Evolutionary conservation across 2,888 invertebrate species (phyloP).

Genomic region (Megaustenia siamemsis): DNA sequence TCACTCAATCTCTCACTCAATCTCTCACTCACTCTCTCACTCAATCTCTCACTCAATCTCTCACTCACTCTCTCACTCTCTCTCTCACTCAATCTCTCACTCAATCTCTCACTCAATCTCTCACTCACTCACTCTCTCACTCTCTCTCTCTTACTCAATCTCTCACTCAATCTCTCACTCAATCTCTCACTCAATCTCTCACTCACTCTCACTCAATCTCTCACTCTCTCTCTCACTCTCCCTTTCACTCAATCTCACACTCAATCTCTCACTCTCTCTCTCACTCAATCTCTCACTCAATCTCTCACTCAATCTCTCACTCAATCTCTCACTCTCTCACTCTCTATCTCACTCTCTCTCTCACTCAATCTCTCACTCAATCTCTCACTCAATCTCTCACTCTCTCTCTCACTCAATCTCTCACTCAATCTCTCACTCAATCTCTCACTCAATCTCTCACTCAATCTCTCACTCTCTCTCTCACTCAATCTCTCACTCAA

Average conservation of each 20-base stretch:
- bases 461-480: slow-evolving; percentile 22
- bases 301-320: background rate
- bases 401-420: slow-evolving; percentile 20
- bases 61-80: background rate
- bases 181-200: no score
- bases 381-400: background rate
- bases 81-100: background rate
- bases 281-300: background rate
- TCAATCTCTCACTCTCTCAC: background rate
- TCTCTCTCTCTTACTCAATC: background rate
- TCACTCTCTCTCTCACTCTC: background rate
- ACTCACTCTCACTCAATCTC: background rate
- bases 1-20: background rate
- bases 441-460: background rate
- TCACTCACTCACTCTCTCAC: background rate
- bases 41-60: slow-evolving; percentile 14
- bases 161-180: no score
- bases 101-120: slow-evolving; percentile 15
- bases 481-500: background rate
- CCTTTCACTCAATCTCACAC: background rate
- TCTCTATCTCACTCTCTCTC: slow-evolving; percentile 17
- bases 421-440: background rate
- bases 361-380: background rate
- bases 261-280: slow-evolving; percentile 23
- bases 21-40: background rate